phyloP scores from a whole-genome alignment of 2,113 vertebrate species.

The Heloderma charlesbogerti region DNA sequence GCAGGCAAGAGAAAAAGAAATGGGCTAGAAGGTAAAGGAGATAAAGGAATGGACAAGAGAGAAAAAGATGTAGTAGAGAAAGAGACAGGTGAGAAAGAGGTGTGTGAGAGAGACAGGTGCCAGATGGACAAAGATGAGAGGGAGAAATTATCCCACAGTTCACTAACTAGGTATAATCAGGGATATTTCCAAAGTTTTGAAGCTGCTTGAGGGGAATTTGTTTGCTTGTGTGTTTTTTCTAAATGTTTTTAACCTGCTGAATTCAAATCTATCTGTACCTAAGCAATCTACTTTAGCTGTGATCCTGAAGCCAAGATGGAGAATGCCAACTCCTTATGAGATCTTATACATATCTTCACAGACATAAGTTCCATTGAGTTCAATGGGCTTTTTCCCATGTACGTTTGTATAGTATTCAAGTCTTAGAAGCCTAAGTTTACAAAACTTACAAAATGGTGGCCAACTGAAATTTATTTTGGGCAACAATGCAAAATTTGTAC shows the following conservation, averaged over 20 bases:
- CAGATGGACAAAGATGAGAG: background rate
- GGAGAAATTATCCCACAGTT: background rate
- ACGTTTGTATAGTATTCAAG: background rate
- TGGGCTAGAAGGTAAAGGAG: background rate
- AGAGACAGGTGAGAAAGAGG: background rate
- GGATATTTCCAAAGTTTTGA: background rate
- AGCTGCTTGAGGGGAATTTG: background rate
- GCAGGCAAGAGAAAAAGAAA: background rate
- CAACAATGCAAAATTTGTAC: background rate
- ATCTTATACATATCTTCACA: background rate
- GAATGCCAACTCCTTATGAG: background rate
- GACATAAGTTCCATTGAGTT: background rate
- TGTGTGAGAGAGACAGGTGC: background rate
- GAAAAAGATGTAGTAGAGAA: background rate
- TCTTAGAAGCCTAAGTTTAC: background rate
- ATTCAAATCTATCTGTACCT: background rate
- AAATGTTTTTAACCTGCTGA: background rate
- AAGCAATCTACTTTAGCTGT: background rate
- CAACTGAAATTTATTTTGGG: background rate
- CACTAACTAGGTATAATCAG: background rate
- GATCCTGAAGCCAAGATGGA: background rate
- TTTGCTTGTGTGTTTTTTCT: background rate
- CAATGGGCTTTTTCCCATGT: background rate
- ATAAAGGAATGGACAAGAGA: background rate
- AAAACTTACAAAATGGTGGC: background rate